Conservation (phyloP, 2,113 vertebrate genomes). For the Thomomys bottae region DNA sequence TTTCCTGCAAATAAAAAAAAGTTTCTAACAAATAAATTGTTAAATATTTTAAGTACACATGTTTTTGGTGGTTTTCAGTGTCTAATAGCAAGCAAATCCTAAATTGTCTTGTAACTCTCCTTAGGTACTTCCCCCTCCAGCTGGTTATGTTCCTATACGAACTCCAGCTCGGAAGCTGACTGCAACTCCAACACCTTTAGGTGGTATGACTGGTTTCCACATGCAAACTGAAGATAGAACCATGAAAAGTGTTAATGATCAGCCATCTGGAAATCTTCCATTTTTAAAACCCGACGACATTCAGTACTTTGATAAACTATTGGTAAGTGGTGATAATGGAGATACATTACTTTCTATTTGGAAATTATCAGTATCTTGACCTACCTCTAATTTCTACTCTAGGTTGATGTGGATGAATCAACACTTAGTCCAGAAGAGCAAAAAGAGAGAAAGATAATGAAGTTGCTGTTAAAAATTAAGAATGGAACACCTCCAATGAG, state of each 20-base stretch:
- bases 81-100: background rate
- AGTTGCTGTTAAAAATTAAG: conserved; percentile 98
- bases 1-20: background rate
- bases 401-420: conserved; percentile 99
- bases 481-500: conserved; percentile 99
- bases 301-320: conserved; percentile 98
- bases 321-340: conserved; percentile 87
- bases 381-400: conserved; percentile 9
- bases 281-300: conserved; percentile 99
- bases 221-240: conserved; percentile 97
- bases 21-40: background rate
- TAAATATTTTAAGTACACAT: background rate
- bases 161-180: conserved; percentile 97
- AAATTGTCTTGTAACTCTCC: conserved; percentile 10
- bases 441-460: conserved; percentile 99
- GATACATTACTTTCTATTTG: conserved; percentile 16
- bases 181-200: conserved; percentile 97
- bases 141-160: conserved; percentile 98
- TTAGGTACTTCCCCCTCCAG: conserved; percentile 96
- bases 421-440: conserved; percentile 98
- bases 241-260: conserved; percentile 97
- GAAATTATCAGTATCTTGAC: background rate
- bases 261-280: conserved; percentile 98
- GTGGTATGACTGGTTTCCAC: conserved; percentile 99
- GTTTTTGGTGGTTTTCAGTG: background rate